Conservation (phyloP, 2,797 vertebrate genomes). For the Melopsittacus undulatus region DNA sequence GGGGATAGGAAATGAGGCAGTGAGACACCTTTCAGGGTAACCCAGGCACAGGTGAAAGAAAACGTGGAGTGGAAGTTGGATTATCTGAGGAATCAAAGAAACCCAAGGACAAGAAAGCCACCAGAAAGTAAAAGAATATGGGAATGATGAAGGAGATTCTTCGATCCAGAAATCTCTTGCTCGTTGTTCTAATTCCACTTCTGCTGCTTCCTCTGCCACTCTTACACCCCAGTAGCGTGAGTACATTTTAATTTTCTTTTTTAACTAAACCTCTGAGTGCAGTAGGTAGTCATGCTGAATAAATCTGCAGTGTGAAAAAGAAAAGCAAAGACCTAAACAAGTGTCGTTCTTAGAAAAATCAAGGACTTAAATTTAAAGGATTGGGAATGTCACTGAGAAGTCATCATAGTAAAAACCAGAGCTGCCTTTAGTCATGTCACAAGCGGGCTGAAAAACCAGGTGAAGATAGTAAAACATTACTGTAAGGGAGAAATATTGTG, state of each 20-base stretch:
- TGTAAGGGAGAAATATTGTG: neutral
- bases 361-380: neutral
- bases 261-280: neutral
- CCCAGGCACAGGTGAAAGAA: neutral
- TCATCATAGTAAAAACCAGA: neutral
- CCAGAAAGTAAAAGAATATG: slow-evolving; percentile 77
- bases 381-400: neutral
- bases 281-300: neutral
- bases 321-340: neutral
- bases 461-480: neutral
- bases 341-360: neutral
- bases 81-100: neutral
- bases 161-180: slow-evolving; percentile 87
- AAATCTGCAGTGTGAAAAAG: neutral
- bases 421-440: neutral
- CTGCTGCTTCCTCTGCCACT: slow-evolving; percentile 91
- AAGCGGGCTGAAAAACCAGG: neutral
- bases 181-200: slow-evolving; percentile 89
- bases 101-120: neutral
- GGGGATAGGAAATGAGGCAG: neutral
- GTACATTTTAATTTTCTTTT: slow-evolving; percentile 70
- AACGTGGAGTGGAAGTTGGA: neutral
- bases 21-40: neutral
- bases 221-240: slow-evolving; percentile 92
- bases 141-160: slow-evolving; percentile 86